A percentile compares a stretch with the other conserved stretches of the same genome.
These are phyloP conservation scores for Dermolepida albohirtum DNA, from an alignment of 2,888 invertebrate species.

Conservation along the genomic window DNA sequence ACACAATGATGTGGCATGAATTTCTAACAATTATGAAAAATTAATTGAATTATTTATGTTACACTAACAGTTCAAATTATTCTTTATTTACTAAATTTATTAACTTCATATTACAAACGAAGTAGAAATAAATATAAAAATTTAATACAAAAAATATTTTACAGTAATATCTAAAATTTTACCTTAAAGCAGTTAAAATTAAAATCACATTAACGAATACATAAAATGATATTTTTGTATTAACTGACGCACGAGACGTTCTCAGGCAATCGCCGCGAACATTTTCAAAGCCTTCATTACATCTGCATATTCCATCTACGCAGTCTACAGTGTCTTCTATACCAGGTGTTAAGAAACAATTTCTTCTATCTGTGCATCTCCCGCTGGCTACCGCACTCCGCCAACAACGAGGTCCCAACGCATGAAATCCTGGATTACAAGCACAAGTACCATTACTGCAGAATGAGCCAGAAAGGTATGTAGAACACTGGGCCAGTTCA, in stretches of 20 bases:
- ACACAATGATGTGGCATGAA: no score
- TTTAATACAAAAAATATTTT: background rate
- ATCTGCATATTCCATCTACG: constrained; percentile 55
- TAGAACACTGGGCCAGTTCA: constrained; percentile 59
- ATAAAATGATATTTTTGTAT: background rate
- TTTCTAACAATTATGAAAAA: no score
- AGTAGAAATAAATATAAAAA: background rate
- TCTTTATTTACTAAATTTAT: background rate
- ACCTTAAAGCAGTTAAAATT: constrained; percentile 2
- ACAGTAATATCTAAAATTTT: constrained; percentile 5
- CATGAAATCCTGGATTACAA: constrained; percentile 56
- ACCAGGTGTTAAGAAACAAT: constrained; percentile 55
- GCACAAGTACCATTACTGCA: constrained; percentile 55
- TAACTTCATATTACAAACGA: background rate
- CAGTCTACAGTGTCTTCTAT: constrained; percentile 54
- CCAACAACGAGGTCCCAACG: constrained; percentile 54
- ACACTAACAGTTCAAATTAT: no score
- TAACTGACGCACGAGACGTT: background rate
- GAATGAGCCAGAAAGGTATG: constrained; percentile 53
- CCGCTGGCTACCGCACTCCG: constrained; percentile 52
- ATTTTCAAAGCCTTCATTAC: constrained; percentile 51
- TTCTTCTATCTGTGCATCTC: constrained; percentile 54
- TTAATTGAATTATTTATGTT: no score
- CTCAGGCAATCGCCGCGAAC: constrained; percentile 17
- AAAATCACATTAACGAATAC: background rate